phyloP scores from a whole-genome alignment of 2,888 invertebrate species.

The Aphidius colemani region DNA sequence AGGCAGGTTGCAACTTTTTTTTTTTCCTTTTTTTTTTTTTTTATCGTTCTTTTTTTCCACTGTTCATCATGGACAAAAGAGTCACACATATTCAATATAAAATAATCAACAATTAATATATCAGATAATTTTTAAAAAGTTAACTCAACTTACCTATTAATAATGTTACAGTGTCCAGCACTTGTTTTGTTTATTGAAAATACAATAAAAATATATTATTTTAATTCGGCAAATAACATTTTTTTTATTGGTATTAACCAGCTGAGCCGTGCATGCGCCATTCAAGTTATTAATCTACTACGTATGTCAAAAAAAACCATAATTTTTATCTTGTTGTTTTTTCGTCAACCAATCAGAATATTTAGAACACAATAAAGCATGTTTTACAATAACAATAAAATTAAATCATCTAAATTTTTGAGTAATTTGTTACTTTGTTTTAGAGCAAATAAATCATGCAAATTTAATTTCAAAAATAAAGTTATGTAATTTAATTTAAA shows the following conservation, averaged over 20 bases:
- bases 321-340: no score
- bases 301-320: conserved; percentile 36
- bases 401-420: no score
- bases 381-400: no score
- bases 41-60: background rate
- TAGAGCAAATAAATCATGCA: no score
- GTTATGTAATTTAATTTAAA: no score
- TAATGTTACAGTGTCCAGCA: conserved; percentile 44
- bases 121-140: background rate
- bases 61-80: conserved; percentile 41
- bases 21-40: no score
- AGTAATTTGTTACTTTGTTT: no score
- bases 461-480: no score
- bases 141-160: conserved; percentile 41
- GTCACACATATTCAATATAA: conserved; percentile 20
- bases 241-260: conserved; percentile 40
- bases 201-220: conserved; percentile 46
- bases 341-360: no score
- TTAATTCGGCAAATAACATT: conserved; percentile 39
- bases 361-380: no score
- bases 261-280: conserved; percentile 58
- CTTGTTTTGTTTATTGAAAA: conserved; percentile 46
- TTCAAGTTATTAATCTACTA: conserved; percentile 47
- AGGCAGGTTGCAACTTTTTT: conserved; percentile 29
- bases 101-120: background rate